Conservation (phyloP, 2,113 vertebrate genomes). For the Anas platyrhynchos region DNA sequence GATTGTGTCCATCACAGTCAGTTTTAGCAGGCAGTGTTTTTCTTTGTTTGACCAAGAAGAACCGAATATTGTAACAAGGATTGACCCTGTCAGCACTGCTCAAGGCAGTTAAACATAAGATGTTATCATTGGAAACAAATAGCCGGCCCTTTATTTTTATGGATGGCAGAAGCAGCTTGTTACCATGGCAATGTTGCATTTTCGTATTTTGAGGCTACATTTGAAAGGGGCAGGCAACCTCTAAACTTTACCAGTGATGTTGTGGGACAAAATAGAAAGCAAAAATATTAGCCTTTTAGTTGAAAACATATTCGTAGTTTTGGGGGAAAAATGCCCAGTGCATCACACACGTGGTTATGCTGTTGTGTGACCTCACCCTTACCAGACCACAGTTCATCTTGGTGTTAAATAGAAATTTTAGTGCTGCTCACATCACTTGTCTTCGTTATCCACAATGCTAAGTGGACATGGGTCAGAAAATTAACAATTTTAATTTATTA, state of each 20-base stretch:
- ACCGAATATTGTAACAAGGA: slow-evolving; percentile 15
- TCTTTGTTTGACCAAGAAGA: slow-evolving; percentile 32
- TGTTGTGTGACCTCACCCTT: not conserved
- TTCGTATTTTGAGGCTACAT: not conserved
- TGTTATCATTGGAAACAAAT: slow-evolving; percentile 46
- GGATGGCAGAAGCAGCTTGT: not conserved
- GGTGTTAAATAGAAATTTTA: not conserved
- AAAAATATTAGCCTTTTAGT: not conserved
- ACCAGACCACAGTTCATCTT: not conserved
- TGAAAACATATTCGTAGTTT: not conserved
- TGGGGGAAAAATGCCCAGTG: not conserved
- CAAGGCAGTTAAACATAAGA: slow-evolving; percentile 26
- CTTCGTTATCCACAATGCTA: not conserved
- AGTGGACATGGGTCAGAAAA: slow-evolving; percentile 3
- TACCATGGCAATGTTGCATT: slow-evolving; percentile 42
- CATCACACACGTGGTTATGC: rapidly evolving
- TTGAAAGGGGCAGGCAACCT: slow-evolving; percentile 26
- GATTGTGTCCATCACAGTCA: not conserved
- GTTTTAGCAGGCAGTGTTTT: not conserved
- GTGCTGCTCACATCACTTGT: not conserved
- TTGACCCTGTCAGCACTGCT: slow-evolving; percentile 8
- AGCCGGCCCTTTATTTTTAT: slow-evolving; percentile 45
- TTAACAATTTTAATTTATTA: not conserved
- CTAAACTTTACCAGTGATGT: slow-evolving; percentile 37
- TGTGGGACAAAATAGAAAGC: not conserved